A percentile compares a stretch with the other conserved stretches of the same genome.
Evolutionary conservation across 2,113 vertebrate species (phyloP).

Genomic region (Morone chrysops): DNA sequence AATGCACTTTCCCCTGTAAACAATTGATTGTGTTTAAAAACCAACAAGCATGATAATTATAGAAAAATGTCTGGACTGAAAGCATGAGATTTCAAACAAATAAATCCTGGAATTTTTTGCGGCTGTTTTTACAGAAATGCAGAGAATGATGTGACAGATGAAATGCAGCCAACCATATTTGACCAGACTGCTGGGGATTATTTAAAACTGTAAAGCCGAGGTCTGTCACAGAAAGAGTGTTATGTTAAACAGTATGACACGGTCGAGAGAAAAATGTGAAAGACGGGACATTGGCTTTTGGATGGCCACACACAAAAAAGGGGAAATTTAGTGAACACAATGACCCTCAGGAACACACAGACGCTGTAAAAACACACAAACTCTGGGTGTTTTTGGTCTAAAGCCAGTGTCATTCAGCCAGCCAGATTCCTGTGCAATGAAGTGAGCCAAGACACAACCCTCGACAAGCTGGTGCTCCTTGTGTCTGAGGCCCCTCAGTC

Average conservation of each 20-base stretch:
- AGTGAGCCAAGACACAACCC: background rate
- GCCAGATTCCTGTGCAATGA: slow-evolving; percentile 36
- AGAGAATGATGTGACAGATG: slow-evolving; percentile 8
- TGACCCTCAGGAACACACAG: background rate
- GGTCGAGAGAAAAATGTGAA: background rate
- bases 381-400: background rate
- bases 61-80: slow-evolving; percentile 32
- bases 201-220: background rate
- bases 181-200: background rate
- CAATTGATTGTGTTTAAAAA: slow-evolving; percentile 13
- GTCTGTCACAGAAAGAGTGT: no score
- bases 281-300: background rate
- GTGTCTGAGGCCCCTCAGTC: background rate
- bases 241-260: background rate
- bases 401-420: background rate
- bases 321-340: background rate
- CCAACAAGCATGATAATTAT: slow-evolving; percentile 18
- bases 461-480: background rate
- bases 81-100: slow-evolving; percentile 35
- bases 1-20: background rate
- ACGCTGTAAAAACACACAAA: background rate
- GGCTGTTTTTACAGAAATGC: slow-evolving; percentile 16
- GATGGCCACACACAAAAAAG: background rate
- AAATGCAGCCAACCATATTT: slow-evolving; percentile 13
- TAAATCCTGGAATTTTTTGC: slow-evolving; percentile 24